Evolutionary conservation across 2,113 vertebrate genomes (phyloP), one percentile per base, ranked within the genome.

Genomic region (Mormyrus iriodes): DNA sequence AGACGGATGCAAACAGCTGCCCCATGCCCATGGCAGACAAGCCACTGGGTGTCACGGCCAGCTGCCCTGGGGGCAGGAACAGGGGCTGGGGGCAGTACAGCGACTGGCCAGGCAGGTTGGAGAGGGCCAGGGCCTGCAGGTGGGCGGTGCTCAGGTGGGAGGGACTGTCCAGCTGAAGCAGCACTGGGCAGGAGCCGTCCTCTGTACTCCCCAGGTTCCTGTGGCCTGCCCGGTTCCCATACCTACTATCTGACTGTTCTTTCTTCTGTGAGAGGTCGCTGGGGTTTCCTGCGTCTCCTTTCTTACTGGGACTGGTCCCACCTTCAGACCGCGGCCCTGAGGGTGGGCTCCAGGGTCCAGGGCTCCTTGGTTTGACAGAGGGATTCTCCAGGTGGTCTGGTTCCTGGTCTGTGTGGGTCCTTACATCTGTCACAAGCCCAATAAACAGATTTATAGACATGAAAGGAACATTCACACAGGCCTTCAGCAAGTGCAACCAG

Each of bases 11-110:
- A 93, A 99, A 93, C 90, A 97, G 94, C 90, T 97, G 96, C 92
- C 96, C 97, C 96, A 97, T 96, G 89, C 96, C 96, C 94, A 96
- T 95, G 61, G 96, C 94, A 0, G 97, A 97, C 94, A 98, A 97
- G 88, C 96, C 94, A 0, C 96, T 95, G 0, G 98, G 97, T 0
- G 95, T 96, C 95, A 96, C 94, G 51, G 95, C 94, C 0, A 97
- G 96, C 93, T 98, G 97, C 94, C 97, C 97, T 0, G 97, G 97
- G 90, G 98, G 96, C 91, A 99, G 95, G 85, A 97, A 95, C 91
- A 98, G 94, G 0, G 98, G 96, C 90, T 97, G 89, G 0, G 96
- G 95, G 91, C 96, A 97, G 89, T 97, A 96, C 92, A 97, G 97
- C 91, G 96, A 97, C 88, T 98, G 97, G 88, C 95, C 94, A 0